A percentile compares a stretch with the other conserved stretches of the same genome.
Evolutionary conservation across 2,113 vertebrate species (phyloP).

Genomic region (Syrmaticus mikado): DNA sequence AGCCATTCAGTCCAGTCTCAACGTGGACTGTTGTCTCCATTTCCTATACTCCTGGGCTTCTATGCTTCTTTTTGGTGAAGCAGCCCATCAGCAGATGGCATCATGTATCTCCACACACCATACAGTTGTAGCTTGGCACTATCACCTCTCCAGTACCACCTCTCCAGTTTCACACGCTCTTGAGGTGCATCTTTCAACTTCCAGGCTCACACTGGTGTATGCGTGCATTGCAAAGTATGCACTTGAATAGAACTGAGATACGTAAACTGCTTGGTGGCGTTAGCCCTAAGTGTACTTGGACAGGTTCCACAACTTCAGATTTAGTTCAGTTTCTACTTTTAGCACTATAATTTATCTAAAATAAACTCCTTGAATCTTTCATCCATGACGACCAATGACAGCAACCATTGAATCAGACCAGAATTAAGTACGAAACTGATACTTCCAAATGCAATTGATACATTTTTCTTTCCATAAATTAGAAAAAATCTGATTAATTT

Average conservation of each 20-base stretch:
- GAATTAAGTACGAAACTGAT: background rate
- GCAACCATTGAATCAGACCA: background rate
- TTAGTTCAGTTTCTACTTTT: background rate
- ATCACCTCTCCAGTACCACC: fast-evolving
- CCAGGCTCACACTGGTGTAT: background rate
- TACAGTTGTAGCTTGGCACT: background rate
- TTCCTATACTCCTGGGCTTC: background rate
- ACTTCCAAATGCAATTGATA: background rate
- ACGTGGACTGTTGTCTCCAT: background rate
- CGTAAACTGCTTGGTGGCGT: background rate
- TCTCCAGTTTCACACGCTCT: background rate
- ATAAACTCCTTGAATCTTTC: background rate
- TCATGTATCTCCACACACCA: background rate
- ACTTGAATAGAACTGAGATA: background rate
- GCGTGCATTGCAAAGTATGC: background rate
- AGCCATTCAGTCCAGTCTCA: background rate
- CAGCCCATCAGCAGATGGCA: background rate
- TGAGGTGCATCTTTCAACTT: background rate
- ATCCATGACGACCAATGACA: background rate
- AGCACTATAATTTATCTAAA: background rate
- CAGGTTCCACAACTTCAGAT: background rate
- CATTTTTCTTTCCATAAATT: background rate
- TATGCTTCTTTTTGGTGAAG: background rate
- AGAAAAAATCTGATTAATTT: background rate
- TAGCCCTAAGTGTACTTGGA: background rate